These are phyloP conservation scores for Scomberomorus guttatus DNA, from an alignment of 2,797 vertebrate genomes.

Conservation along the genomic window DNA sequence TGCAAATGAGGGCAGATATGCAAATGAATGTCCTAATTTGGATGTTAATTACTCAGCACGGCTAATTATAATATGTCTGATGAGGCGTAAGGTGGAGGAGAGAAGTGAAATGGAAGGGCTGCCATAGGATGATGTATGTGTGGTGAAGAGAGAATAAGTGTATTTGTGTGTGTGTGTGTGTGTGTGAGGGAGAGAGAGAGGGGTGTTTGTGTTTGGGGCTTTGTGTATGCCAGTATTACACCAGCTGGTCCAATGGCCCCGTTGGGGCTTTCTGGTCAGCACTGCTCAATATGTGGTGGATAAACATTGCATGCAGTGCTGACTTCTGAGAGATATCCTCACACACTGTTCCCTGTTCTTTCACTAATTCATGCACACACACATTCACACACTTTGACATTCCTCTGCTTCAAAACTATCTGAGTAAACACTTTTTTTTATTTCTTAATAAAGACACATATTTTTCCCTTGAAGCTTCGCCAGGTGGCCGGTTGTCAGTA, in stretches of 20 bases:
- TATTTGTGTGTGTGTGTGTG: conserved; percentile 38
- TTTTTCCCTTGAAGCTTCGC: conserved; percentile 13
- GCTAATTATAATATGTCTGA: conserved; percentile 83
- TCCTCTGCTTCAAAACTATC: conserved; percentile 23
- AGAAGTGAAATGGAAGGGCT: conserved; percentile 55
- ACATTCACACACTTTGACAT: conserved; percentile 23
- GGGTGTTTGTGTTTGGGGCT: conserved; percentile 50
- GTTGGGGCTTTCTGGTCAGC: conserved; percentile 78
- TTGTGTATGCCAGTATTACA: conserved; percentile 60
- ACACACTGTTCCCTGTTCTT: conserved; percentile 17
- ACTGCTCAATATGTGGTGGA: conserved; percentile 80
- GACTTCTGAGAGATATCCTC: conserved; percentile 56
- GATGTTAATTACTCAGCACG: conserved; percentile 84
- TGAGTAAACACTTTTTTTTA: conserved; percentile 22
- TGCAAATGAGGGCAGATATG: conserved; percentile 73
- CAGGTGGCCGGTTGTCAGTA: conserved; percentile 42
- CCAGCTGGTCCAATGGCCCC: conserved; percentile 81
- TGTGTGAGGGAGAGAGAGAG: not conserved
- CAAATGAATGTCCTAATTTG: conserved; percentile 82
- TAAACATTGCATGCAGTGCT: conserved; percentile 77
- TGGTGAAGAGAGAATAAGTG: conserved; percentile 29
- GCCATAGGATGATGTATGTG: conserved; percentile 62
- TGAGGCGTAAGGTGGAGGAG: conserved; percentile 77
- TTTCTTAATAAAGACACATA: conserved; percentile 27
- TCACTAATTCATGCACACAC: conserved; percentile 39